These are phyloP conservation scores for Acromyrmex echinatior DNA, from an alignment of 1,140 invertebrate species.

Conservation along the genomic window DNA sequence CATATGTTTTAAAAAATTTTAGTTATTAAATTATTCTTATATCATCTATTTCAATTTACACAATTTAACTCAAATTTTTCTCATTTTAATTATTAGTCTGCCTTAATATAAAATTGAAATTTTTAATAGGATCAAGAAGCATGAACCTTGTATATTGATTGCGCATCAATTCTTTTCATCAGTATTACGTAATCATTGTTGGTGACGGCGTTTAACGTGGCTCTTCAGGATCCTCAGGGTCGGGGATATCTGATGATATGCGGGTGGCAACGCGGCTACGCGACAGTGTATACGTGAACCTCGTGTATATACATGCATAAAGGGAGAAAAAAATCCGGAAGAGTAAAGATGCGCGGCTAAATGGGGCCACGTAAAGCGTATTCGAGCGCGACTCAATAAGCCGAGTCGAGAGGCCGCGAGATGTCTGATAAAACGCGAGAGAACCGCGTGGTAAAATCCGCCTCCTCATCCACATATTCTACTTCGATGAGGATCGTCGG, in stretches of 20 bases:
- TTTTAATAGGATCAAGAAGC: neutral
- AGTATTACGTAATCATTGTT: constrained; percentile 52
- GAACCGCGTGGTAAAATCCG: constrained; percentile 55
- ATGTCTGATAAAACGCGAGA: constrained; percentile 51
- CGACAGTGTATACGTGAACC: neutral
- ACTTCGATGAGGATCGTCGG: constrained; percentile 1
- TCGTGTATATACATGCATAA: neutral
- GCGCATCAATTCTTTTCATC: neutral
- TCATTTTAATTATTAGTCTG: neutral
- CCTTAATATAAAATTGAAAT: neutral
- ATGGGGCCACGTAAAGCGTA: constrained; percentile 63
- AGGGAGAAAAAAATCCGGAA: constrained; percentile 21
- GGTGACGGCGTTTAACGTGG: neutral
- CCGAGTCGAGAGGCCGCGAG: constrained; percentile 4
- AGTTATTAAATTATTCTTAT: neutral
- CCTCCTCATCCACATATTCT: constrained; percentile 26
- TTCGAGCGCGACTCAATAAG: constrained; percentile 41
- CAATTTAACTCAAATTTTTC: neutral
- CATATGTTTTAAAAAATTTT: neutral
- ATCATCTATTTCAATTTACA: neutral
- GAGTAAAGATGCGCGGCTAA: constrained; percentile 48
- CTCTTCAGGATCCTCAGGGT: constrained; percentile 18
- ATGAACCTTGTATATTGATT: neutral
- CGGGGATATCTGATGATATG: constrained; percentile 18
- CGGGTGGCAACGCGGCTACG: constrained; percentile 57